Evolutionary conservation across 2,113 vertebrate genomes (phyloP).

Genomic region (Aspidoscelis tigris): DNA sequence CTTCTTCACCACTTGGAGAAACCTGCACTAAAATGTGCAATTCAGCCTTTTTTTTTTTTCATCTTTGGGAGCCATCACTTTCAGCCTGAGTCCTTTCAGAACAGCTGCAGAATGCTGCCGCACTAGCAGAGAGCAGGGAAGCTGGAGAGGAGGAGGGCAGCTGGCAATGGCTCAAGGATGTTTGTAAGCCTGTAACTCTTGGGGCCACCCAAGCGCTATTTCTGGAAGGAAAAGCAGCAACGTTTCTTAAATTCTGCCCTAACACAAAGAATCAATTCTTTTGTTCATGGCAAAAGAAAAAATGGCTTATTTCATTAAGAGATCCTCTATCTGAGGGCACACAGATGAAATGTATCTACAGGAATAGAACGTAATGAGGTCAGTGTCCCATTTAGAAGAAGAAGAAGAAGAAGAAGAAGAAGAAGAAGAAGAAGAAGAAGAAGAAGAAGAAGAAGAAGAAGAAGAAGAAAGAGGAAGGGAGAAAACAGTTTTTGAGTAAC

Average conservation of each 20-base stretch:
- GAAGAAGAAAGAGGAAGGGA: slow-evolving; percentile 57
- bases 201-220: slow-evolving; percentile 6
- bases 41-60: background rate
- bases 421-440: slow-evolving; percentile 16
- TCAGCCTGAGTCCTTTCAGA: fast-evolving
- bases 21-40: background rate
- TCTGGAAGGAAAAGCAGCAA: background rate
- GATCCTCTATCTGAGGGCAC: background rate
- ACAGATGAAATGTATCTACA: too few relatives aligned
- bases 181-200: background rate
- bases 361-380: too few relatives aligned
- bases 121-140: background rate
- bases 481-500: slow-evolving; percentile 67
- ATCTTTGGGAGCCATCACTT: background rate
- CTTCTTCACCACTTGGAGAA: too few relatives aligned
- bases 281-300: background rate
- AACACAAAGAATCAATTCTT: background rate
- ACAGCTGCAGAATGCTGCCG: fast-evolving
- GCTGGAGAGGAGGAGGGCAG: background rate
- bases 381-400: too few relatives aligned
- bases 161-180: background rate
- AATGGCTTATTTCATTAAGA: background rate
- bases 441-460: slow-evolving; percentile 65
- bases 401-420: too few relatives aligned
- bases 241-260: fast-evolving